A percentile compares a stretch with the other conserved stretches of the same genome.
Evolutionary conservation across 2,113 vertebrate species (phyloP).

Genomic region (Symphodus melops): DNA sequence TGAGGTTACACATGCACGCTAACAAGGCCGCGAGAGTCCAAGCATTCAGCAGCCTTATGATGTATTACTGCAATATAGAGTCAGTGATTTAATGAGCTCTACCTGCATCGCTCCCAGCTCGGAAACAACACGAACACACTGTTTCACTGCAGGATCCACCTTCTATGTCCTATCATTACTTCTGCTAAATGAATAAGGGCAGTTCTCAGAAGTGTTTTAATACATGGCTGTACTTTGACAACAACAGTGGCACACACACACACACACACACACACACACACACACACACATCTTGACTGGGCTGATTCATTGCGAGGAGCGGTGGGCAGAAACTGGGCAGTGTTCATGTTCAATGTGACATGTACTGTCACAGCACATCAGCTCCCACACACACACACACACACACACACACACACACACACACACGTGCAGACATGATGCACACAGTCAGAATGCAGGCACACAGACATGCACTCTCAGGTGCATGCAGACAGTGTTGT

Average conservation of each 20-base stretch:
- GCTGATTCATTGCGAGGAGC: neutral
- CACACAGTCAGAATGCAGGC: neutral
- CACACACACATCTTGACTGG: conserved; percentile 5
- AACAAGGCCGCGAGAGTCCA: neutral
- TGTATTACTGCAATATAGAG: too few relatives aligned
- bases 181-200: too few relatives aligned
- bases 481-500: neutral
- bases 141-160: too few relatives aligned
- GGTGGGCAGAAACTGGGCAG: conserved; percentile 21
- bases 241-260: too few relatives aligned
- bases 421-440: neutral
- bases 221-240: too few relatives aligned
- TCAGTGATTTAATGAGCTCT: too few relatives aligned
- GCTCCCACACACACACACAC: neutral
- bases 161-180: too few relatives aligned
- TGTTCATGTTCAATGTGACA: conserved; percentile 54
- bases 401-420: neutral
- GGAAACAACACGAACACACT: too few relatives aligned
- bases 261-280: neutral
- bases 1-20: neutral
- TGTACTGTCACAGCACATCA: conserved; percentile 44
- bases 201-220: neutral
- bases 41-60: too few relatives aligned
- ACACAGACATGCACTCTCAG: neutral
- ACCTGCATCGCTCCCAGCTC: too few relatives aligned